These are phyloP conservation scores for Andrena trimmerana DNA, from an alignment of 2,888 invertebrate species.

Conservation along the genomic window DNA sequence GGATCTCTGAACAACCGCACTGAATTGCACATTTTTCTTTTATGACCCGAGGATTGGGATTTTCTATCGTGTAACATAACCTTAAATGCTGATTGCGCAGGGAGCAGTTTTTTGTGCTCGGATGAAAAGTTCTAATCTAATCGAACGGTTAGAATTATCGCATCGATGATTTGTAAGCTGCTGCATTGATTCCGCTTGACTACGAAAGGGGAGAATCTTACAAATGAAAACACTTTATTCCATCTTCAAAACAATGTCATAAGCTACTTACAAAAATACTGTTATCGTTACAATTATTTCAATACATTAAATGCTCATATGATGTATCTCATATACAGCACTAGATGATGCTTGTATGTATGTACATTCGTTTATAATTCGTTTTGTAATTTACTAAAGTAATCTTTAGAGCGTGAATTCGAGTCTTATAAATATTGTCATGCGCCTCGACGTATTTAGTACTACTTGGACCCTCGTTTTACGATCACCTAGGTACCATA, in stretches of 20 bases:
- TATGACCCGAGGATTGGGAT: no score
- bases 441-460: not conserved
- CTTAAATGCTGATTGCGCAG: no score
- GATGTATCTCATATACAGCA: conserved; percentile 32
- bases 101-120: no score
- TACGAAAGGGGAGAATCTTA: not conserved
- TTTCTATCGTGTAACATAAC: no score
- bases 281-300: conserved; percentile 61
- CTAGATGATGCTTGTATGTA: conserved; percentile 22
- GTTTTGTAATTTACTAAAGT: conserved; percentile 12
- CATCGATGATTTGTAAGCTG: not conserved
- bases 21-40: no score
- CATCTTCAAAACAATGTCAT: conserved; percentile 60
- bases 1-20: no score
- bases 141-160: no score
- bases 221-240: conserved; percentile 68
- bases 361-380: not conserved
- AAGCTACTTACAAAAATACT: conserved; percentile 67
- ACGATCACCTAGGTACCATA: conserved; percentile 4
- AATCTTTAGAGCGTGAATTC: conserved; percentile 22
- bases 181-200: not conserved
- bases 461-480: conserved; percentile 16
- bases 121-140: not conserved
- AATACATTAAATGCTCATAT: conserved; percentile 46
- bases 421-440: conserved; percentile 44